These are phyloP conservation scores for Venustaconcha ellipsiformis DNA, from an alignment of 1,140 invertebrate genomes.

Conservation along the genomic window DNA sequence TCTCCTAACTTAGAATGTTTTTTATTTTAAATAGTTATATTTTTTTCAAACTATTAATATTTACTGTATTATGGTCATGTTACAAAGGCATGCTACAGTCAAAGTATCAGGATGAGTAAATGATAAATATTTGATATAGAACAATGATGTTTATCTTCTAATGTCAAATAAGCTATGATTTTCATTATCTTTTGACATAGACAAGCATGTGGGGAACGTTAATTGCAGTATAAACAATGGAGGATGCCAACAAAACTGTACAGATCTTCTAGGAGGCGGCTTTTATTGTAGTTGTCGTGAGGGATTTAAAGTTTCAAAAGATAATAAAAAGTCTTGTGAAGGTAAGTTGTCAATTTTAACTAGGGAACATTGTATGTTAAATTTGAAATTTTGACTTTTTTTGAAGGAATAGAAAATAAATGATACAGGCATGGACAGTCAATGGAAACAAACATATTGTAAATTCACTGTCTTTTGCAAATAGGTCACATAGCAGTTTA, in stretches of 20 bases:
- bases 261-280: conserved; percentile 80
- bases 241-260: conserved; percentile 94
- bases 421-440: background rate
- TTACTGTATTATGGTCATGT: too few species aligned
- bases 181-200: conserved; percentile 18
- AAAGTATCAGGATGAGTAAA: too few species aligned
- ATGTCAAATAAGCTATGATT: background rate
- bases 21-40: too few species aligned
- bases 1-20: too few species aligned
- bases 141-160: too few species aligned
- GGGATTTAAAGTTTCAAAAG: conserved; percentile 83
- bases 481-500: too few species aligned
- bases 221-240: conserved; percentile 82
- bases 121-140: too few species aligned
- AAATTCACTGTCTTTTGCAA: background rate
- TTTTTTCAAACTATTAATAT: too few species aligned
- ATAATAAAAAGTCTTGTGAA: conserved; percentile 72
- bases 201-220: conserved; percentile 74
- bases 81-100: too few species aligned
- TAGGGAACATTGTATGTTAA: background rate
- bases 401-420: background rate
- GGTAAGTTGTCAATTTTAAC: conserved; percentile 56
- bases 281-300: conserved; percentile 90
- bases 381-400: background rate
- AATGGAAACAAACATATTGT: background rate